Percentiles rank a stretch among this genome's conserved stretches.
Conservation (phyloP, 1,140 invertebrate genomes). For the Leucophenga varia region DNA sequence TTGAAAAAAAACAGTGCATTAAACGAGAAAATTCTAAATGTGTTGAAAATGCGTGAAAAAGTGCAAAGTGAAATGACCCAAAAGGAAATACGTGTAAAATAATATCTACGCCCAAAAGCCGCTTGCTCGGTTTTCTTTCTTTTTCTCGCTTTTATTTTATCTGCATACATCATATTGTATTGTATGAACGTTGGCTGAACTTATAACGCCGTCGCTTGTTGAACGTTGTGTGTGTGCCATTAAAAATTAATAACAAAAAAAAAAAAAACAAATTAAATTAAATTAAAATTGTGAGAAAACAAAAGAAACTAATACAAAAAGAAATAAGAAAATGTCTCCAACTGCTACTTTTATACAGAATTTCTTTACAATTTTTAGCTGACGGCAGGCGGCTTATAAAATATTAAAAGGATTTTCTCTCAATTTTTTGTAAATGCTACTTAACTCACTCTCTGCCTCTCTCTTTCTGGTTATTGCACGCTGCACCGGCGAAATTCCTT, state of each 20-base stretch:
- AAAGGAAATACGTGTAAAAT: conserved; percentile 24
- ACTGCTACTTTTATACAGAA: background rate
- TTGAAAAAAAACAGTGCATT: conserved; percentile 9
- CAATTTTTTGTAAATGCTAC: too few relatives aligned
- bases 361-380: background rate
- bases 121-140: conserved; percentile 22
- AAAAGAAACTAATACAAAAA: conserved; percentile 34
- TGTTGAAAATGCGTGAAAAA: conserved; percentile 3
- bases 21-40: conserved; percentile 6
- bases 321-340: background rate
- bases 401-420: too few relatives aligned
- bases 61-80: background rate
- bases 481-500: too few relatives aligned
- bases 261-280: conserved; percentile 2
- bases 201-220: conserved; percentile 16
- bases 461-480: too few relatives aligned
- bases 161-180: too few relatives aligned
- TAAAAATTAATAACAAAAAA: conserved; percentile 10
- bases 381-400: background rate
- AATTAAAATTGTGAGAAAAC: conserved; percentile 22
- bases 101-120: conserved; percentile 41
- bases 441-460: too few relatives aligned
- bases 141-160: too few relatives aligned
- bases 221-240: conserved; percentile 9
- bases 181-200: conserved; percentile 19